These are phyloP conservation scores for Mesocentrotus franciscanus DNA, from an alignment of 53 echinoderm and acorn worm genomes.

Conservation along the genomic window DNA sequence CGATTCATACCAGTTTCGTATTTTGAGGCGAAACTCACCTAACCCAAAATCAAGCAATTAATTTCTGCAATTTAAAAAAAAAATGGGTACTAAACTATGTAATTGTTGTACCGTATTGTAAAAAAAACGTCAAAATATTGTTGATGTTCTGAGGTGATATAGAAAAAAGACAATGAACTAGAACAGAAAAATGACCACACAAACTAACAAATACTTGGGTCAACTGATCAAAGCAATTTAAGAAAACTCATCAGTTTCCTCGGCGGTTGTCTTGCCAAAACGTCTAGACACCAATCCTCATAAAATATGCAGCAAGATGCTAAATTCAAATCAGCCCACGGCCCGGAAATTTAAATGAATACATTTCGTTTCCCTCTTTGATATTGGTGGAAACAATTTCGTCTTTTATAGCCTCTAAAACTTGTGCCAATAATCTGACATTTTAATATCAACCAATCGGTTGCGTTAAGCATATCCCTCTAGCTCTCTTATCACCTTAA, in stretches of 20 bases:
- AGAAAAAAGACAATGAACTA: not conserved
- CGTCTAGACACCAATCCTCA: not conserved
- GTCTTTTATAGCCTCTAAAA: not conserved
- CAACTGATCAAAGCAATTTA: constrained; percentile 2
- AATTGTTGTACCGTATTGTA: too few relatives aligned
- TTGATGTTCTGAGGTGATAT: not conserved
- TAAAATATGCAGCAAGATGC: not conserved
- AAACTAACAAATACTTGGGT: not conserved
- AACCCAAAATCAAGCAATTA: not conserved
- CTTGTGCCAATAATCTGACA: constrained; percentile 2
- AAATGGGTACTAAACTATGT: too few relatives aligned
- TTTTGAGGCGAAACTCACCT: not conserved
- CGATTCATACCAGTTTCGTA: not conserved
- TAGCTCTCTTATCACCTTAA: not conserved
- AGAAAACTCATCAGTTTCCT: constrained; percentile 42
- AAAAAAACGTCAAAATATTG: too few relatives aligned
- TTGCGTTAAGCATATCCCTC: not conserved
- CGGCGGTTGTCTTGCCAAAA: not conserved
- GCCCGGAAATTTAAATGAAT: constrained; percentile 44
- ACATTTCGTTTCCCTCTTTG: constrained; percentile 37
- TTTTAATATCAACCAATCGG: constrained; percentile 4
- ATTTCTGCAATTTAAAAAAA: too few relatives aligned
- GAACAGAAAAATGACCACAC: not conserved
- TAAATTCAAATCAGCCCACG: constrained; percentile 26
- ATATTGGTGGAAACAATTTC: constrained; percentile 33